Conservation (phyloP, 30 jellyfish, hydroid and myxozoan species). For the Hydractinia echinata region DNA sequence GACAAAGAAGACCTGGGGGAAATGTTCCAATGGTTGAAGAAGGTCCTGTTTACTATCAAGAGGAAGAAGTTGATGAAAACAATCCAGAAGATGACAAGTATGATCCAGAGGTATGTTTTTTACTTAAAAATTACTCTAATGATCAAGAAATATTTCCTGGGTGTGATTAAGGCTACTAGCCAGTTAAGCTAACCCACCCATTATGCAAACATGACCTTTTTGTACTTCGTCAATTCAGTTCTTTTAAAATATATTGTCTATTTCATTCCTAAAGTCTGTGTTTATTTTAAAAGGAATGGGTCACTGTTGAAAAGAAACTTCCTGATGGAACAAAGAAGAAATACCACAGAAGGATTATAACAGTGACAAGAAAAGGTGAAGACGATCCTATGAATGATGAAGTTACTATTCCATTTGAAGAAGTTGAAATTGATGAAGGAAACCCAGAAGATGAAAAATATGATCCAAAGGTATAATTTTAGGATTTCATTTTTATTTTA, state of each 20-base stretch:
- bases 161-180: too few relatives aligned
- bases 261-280: too few relatives aligned
- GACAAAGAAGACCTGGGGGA: not conserved
- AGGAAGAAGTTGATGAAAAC: not conserved
- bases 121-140: too few relatives aligned
- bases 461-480: slow-evolving; percentile 5
- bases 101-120: slow-evolving; percentile 2
- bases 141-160: too few relatives aligned
- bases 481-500: not conserved
- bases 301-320: not conserved
- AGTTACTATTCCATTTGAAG: slow-evolving; percentile 21
- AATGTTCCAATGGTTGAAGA: not conserved
- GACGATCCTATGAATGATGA: not conserved
- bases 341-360: not conserved
- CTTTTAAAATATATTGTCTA: too few relatives aligned
- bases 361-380: not conserved
- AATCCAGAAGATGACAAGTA: not conserved
- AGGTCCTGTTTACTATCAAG: slow-evolving; percentile 8
- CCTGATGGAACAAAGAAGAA: slow-evolving; percentile 10
- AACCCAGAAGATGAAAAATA: slow-evolving; percentile 28
- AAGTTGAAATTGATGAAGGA: slow-evolving; percentile 25
- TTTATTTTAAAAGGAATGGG: not conserved
- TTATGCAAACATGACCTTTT: too few relatives aligned
- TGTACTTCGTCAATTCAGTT: too few relatives aligned
- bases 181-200: too few relatives aligned